Percentiles rank a stretch among this genome's conserved stretches.
Evolutionary conservation across 2,888 invertebrate species (phyloP).

Genomic region (Boloria selene): DNA sequence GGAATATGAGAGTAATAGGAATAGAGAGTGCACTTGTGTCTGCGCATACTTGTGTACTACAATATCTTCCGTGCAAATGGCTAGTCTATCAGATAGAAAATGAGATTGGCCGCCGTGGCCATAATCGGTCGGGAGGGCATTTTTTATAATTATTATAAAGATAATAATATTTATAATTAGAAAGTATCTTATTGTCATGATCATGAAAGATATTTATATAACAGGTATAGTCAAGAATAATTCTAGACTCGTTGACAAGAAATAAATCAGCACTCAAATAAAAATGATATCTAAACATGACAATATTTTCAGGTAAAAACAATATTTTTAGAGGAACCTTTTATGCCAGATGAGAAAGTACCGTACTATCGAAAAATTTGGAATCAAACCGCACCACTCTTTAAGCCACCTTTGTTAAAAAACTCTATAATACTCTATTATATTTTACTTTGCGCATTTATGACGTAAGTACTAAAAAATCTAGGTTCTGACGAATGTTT

Average conservation of each 20-base stretch:
- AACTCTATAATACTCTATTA: conserved; percentile 66
- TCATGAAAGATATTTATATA: not conserved
- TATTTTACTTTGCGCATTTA: conserved; percentile 64
- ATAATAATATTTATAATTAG: no score
- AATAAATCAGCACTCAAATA: not conserved
- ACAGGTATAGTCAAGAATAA: no score
- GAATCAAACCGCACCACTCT: conserved; percentile 71
- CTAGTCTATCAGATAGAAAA: no score
- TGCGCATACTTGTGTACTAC: no score
- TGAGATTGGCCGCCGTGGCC: no score
- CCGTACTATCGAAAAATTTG: conserved; percentile 59
- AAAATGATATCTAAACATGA: not conserved
- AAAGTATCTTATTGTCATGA: not conserved
- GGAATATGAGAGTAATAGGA: no score
- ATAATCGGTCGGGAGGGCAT: no score
- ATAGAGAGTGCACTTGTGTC: no score
- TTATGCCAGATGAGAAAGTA: conserved; percentile 30
- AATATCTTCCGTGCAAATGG: no score
- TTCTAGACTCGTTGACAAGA: no score
- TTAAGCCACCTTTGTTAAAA: conserved; percentile 60
- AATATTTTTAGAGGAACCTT: conserved; percentile 54
- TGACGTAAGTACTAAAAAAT: conserved; percentile 59
- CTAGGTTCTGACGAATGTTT: no score
- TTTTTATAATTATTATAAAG: no score
- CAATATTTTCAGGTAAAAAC: conserved; percentile 49